These are phyloP conservation scores for Pararge aegeria DNA, from an alignment of 1,140 invertebrate species.

Conservation along the genomic window DNA sequence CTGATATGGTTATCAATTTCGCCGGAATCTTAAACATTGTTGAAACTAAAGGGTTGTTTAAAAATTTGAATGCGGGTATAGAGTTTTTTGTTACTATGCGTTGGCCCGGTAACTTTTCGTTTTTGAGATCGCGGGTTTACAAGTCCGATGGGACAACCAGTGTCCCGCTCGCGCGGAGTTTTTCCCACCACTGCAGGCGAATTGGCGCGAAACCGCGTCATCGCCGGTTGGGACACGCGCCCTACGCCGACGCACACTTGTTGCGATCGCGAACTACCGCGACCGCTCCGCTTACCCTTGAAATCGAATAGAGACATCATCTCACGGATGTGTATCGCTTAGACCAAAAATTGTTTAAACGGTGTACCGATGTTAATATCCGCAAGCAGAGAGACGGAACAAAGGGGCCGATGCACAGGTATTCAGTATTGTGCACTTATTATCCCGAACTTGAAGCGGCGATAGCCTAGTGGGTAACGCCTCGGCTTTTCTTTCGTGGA, in stretches of 20 bases:
- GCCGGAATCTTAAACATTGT: background rate
- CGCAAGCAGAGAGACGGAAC: too few relatives aligned
- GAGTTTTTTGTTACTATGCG: background rate
- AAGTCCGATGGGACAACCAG: constrained; percentile 30
- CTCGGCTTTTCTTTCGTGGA: too few relatives aligned
- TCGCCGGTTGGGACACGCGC: constrained; percentile 45
- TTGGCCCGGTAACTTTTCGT: constrained; percentile 15
- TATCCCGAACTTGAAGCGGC: too few relatives aligned
- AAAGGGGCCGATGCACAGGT: too few relatives aligned
- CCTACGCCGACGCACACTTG: constrained; percentile 65
- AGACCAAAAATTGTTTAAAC: too few relatives aligned
- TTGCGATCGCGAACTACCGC: constrained; percentile 51
- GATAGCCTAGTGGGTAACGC: too few relatives aligned
- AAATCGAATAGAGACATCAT: constrained; percentile 43
- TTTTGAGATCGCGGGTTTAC: constrained; percentile 32
- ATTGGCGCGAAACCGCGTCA: constrained; percentile 59
- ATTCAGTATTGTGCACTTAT: too few relatives aligned
- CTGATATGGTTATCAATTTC: background rate
- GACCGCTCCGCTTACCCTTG: constrained; percentile 58
- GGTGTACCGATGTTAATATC: too few relatives aligned
- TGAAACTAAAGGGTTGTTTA: background rate
- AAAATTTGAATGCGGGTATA: background rate
- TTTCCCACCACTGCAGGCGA: constrained; percentile 65
- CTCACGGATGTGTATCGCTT: background rate
- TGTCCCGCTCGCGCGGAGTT: constrained; percentile 60